These are phyloP conservation scores for Pteropus alecto DNA, from an alignment of 2,113 vertebrate genomes.

Conservation along the genomic window DNA sequence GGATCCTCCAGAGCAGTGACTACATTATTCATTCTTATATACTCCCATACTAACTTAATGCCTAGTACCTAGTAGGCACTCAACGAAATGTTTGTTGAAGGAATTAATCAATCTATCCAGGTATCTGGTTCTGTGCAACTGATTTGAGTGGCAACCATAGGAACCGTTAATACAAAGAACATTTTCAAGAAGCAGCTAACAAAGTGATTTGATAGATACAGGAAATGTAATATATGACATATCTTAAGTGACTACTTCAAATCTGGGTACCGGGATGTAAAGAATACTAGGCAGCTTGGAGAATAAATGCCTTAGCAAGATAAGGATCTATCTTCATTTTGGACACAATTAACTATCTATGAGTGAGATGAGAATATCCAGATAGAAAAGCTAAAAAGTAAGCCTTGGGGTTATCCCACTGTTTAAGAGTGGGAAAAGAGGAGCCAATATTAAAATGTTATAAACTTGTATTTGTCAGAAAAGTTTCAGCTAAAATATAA, in stretches of 20 bases:
- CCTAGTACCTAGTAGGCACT: not conserved
- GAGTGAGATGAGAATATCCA: conserved; percentile 4
- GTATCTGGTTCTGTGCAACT: not conserved
- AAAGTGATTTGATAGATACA: not conserved
- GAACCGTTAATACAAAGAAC: not conserved
- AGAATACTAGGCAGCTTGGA: not conserved
- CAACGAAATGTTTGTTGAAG: not conserved
- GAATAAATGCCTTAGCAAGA: not conserved
- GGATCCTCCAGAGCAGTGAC: not conserved
- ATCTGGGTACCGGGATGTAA: not conserved
- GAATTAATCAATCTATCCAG: not conserved
- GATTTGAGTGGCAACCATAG: not conserved
- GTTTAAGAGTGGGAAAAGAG: not conserved
- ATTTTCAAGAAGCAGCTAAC: conserved; percentile 35
- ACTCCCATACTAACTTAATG: not conserved
- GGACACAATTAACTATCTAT: not conserved
- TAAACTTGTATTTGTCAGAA: not conserved
- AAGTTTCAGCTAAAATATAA: conserved; percentile 6
- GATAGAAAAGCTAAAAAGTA: not conserved
- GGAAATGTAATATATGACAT: not conserved
- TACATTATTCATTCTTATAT: not conserved
- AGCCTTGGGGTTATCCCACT: not conserved
- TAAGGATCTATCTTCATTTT: conserved; percentile 13
- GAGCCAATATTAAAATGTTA: not conserved
- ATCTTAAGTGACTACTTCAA: not conserved